Evolutionary conservation across 2,888 invertebrate species (phyloP), one percentile per base, ranked within the genome.

Genomic region (Eupeodes latifasciatus): DNA sequence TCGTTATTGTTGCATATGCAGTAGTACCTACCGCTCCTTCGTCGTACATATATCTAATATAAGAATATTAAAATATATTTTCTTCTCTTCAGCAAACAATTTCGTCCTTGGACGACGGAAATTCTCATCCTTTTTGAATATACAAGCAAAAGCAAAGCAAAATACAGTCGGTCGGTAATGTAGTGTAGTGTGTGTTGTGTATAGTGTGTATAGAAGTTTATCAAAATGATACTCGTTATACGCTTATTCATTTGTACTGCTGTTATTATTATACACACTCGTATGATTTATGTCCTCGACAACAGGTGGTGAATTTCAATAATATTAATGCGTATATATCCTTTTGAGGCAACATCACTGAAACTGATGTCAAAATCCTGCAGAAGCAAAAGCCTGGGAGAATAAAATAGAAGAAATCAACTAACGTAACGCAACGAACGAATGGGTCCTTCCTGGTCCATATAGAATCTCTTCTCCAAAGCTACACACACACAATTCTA

Each of bases 261-360:
- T 69, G 40, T 75, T 75, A 53, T 72, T 69, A 49, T 75, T 75
- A 53, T 62, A 84, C 77, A 72, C 69, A 57, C 75, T 75, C 49
- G 75, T 76, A 81, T 88, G 88, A 88, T 88, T 88, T 88, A 88
- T 88, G 88, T 78, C 59, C 78, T 75, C 75, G 85, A 88, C 88
- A 88, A 88, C 88, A 88, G 88, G 88, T 88, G 88, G 88, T 88
- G 88, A 88, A 88, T 88, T 88, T 88, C 81, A 88, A 88, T 88
- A 88, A 71, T 81, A 84, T 88, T 81, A 88, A 88, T 88, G 84
- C 88, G 88, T 88, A 84, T 80, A 69, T 71, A 59, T 27, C 77
- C 78, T 88, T 88, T 81, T 51, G 51, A 75, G 14, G 62, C 51
- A 51, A 34, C 10, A 40, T 40, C 40, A 40, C 40, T 40, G 40